Conservation (phyloP, 2,113 vertebrate species). For the Dipodomys stephensi region DNA sequence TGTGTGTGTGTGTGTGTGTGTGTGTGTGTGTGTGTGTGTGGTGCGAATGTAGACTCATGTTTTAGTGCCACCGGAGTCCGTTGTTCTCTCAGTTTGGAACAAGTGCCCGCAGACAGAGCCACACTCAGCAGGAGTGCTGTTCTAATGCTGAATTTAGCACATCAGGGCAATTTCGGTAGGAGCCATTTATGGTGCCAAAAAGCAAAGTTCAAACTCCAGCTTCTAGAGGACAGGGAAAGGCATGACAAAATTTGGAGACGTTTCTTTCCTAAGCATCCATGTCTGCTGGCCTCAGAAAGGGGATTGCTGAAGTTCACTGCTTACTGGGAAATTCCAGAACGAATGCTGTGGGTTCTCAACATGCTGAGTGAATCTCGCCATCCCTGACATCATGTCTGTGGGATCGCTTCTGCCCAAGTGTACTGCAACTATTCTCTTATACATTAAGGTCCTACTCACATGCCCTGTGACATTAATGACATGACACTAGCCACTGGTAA, state of each 20-base stretch:
- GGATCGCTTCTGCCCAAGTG: background rate
- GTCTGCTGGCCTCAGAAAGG: background rate
- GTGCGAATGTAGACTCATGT: background rate
- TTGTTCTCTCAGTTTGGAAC: background rate
- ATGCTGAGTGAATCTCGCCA: background rate
- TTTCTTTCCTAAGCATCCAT: conserved; percentile 48
- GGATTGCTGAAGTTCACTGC: background rate
- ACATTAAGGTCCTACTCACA: background rate
- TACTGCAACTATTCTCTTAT: background rate
- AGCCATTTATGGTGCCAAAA: conserved; percentile 24
- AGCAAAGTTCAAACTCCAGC: conserved; percentile 9
- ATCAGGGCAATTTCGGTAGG: conserved; percentile 37
- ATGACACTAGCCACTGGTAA: background rate
- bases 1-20: too few relatives aligned
- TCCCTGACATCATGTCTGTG: background rate
- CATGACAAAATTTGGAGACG: conserved; percentile 17
- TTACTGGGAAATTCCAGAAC: background rate
- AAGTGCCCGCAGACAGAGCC: conserved; percentile 26
- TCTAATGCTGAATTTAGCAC: conserved; percentile 60
- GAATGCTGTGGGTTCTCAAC: background rate
- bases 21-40: background rate
- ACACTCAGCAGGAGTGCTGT: conserved; percentile 9
- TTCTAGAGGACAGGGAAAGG: conserved; percentile 51
- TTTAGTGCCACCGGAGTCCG: background rate
- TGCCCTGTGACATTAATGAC: background rate